Percentiles rank a stretch among this genome's conserved stretches.
These are phyloP conservation scores for Pedionomus torquatus DNA, from an alignment of 2,113 vertebrate species.

Conservation along the genomic window DNA sequence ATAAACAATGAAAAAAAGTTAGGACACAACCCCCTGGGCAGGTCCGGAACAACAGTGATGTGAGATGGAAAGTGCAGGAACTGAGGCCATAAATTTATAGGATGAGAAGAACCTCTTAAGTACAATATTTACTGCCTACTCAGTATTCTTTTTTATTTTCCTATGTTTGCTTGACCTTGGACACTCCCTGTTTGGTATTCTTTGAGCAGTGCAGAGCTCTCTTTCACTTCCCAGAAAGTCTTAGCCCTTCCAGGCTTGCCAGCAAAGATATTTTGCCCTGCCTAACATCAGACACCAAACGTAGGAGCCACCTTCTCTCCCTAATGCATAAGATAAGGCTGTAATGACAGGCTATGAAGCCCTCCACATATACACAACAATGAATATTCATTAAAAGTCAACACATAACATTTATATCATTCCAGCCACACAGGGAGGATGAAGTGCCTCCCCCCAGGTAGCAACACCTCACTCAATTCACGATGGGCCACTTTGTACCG, in stretches of 20 bases:
- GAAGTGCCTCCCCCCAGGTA: slow-evolving; percentile 14
- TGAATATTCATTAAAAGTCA: slow-evolving; percentile 42
- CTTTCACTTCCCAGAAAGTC: not conserved
- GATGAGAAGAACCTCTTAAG: slow-evolving; percentile 16
- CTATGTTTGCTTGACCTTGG: slow-evolving; percentile 45
- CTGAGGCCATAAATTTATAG: not conserved
- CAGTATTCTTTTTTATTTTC: slow-evolving; percentile 43
- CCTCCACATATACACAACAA: not conserved
- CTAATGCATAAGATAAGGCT: not conserved
- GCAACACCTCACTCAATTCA: slow-evolving; percentile 19
- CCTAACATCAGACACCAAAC: not conserved
- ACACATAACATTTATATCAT: not conserved
- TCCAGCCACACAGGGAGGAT: slow-evolving; percentile 15
- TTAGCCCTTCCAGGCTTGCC: not conserved
- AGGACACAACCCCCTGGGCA: not conserved
- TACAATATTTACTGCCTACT: slow-evolving; percentile 51
- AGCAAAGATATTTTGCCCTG: not conserved
- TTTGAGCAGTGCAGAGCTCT: not conserved
- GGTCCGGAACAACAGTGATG: not conserved
- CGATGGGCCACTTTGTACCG: not conserved
- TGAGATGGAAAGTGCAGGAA: not conserved
- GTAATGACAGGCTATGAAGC: not conserved
- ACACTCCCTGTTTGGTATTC: slow-evolving; percentile 17
- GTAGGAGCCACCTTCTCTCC: not conserved
- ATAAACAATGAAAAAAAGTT: not conserved